Conservation (phyloP, 2,888 invertebrate species). For the Megamerina dolium region DNA sequence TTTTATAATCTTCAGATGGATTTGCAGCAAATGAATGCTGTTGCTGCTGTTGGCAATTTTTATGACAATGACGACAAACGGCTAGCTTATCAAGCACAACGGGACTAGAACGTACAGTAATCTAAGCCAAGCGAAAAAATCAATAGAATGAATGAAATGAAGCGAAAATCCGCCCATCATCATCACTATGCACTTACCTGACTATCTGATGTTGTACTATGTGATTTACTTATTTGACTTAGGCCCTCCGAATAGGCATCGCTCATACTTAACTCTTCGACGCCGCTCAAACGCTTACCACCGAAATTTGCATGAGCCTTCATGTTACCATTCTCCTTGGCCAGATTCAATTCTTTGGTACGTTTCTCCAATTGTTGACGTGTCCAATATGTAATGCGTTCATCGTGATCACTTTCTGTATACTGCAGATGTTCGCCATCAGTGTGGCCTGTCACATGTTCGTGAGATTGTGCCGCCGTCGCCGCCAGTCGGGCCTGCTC, state of each 20-base stretch:
- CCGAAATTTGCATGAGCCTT: conserved; percentile 35
- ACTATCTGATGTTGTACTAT: conserved; percentile 71
- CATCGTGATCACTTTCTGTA: conserved; percentile 42
- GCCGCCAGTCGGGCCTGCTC: conserved; percentile 45
- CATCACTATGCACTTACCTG: too few species aligned
- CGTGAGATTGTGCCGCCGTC: conserved; percentile 39
- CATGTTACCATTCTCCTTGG: conserved; percentile 48
- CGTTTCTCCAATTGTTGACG: conserved; percentile 65
- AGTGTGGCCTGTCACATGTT: too few species aligned
- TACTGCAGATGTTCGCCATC: conserved; percentile 31
- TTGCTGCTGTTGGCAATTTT: conserved; percentile 57
- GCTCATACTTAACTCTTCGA: conserved; percentile 51
- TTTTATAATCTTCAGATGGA: too few species aligned
- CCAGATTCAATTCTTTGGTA: conserved; percentile 62
- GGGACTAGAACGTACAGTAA: conserved; percentile 71
- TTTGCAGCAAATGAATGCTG: conserved; percentile 8
- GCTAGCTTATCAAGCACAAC: conserved; percentile 63
- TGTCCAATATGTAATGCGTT: conserved; percentile 57
- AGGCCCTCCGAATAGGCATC: conserved; percentile 49
- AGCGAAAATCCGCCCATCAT: too few species aligned
- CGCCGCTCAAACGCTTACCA: conserved; percentile 45
- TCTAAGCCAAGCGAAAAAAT: conserved; percentile 54
- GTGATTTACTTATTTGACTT: conserved; percentile 60
- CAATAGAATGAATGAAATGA: too few species aligned
- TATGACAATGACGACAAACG: conserved; percentile 72